Evolutionary conservation across 2,797 vertebrate genomes (phyloP).

Genomic region (Alcedo atthis): DNA sequence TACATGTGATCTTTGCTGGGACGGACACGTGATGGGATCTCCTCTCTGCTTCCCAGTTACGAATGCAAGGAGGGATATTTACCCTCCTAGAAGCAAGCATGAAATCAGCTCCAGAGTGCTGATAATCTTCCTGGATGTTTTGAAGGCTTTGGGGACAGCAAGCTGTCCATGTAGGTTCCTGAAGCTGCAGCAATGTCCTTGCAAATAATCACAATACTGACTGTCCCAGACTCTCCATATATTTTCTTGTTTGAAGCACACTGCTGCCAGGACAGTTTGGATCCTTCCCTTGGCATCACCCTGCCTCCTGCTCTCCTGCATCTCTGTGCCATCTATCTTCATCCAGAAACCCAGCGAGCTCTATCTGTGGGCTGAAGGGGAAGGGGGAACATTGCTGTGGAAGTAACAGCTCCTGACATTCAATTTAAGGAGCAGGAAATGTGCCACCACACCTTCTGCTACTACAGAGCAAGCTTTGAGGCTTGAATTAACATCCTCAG

Average conservation of each 20-base stretch:
- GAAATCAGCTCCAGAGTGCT: background rate
- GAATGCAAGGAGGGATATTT: constrained; percentile 12
- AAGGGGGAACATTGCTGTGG: constrained; percentile 25
- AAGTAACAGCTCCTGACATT: constrained; percentile 54
- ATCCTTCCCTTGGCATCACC: constrained; percentile 24
- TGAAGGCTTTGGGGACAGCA: background rate
- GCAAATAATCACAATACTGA: background rate
- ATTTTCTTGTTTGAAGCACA: background rate
- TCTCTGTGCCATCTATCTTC: background rate
- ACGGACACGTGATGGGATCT: background rate
- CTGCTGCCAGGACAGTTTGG: constrained; percentile 9
- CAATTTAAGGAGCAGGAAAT: background rate
- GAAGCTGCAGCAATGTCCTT: background rate
- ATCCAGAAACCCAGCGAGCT: constrained; percentile 43
- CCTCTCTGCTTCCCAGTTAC: background rate
- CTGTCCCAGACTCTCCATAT: background rate
- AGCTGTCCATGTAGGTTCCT: background rate
- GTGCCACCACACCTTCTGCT: constrained; percentile 43
- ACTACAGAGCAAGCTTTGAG: background rate
- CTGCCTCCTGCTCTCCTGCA: background rate
- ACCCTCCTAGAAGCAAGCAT: background rate
- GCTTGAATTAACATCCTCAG: background rate
- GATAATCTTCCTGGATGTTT: background rate
- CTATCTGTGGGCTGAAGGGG: background rate
- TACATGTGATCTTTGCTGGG: background rate